These are phyloP conservation scores for Hippocampus abdominalis DNA, from an alignment of 2,113 vertebrate species.

Conservation along the genomic window DNA sequence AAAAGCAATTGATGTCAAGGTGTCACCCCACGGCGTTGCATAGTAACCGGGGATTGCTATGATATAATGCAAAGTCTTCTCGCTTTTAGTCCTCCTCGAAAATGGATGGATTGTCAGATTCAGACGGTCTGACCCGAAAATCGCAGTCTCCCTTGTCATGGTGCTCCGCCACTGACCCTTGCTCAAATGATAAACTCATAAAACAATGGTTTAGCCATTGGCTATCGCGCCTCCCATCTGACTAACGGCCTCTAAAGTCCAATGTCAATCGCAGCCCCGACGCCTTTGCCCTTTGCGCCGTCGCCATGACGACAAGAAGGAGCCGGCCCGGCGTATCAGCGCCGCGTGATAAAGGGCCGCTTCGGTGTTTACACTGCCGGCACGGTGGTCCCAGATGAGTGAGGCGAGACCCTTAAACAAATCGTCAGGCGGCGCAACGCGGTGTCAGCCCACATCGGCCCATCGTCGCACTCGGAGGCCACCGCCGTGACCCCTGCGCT, in stretches of 20 bases:
- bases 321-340: slow-evolving; percentile 39
- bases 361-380: slow-evolving; percentile 57
- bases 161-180: slow-evolving; percentile 8
- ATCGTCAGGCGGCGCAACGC: slow-evolving; percentile 24
- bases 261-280: slow-evolving; percentile 45
- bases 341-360: slow-evolving; percentile 49
- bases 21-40: too few relatives aligned
- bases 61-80: too few relatives aligned
- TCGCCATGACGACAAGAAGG: slow-evolving; percentile 48
- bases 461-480: slow-evolving; percentile 10
- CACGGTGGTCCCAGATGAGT: slow-evolving; percentile 27
- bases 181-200: slow-evolving; percentile 8
- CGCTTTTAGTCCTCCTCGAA: background rate
- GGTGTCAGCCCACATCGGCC: slow-evolving; percentile 22
- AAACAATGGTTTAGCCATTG: slow-evolving; percentile 11
- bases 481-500: slow-evolving; percentile 15
- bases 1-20: too few relatives aligned
- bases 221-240: background rate
- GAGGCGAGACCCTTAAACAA: slow-evolving; percentile 43
- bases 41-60: too few relatives aligned
- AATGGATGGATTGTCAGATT: background rate
- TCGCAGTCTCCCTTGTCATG: slow-evolving; percentile 2
- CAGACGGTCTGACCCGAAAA: slow-evolving; percentile 13
- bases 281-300: slow-evolving; percentile 57
- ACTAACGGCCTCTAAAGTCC: slow-evolving; percentile 35